phyloP scores from a whole-genome alignment of 2,797 vertebrate genomes.

The Gorsachius magnificus region DNA sequence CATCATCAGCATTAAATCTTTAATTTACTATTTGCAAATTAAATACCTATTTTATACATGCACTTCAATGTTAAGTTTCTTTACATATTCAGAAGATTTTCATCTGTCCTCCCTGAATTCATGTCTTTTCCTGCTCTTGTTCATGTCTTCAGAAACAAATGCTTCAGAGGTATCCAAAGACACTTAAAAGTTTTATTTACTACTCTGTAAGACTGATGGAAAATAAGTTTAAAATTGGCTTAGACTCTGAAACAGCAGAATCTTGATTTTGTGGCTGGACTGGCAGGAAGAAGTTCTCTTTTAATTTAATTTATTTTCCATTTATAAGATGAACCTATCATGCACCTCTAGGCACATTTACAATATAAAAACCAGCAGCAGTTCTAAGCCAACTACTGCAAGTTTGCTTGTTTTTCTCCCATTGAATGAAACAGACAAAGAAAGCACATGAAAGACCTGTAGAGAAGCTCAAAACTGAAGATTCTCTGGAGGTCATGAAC shows the following conservation, averaged over 20 bases:
- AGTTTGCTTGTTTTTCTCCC: slow-evolving; percentile 12
- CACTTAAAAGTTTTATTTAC: slow-evolving; percentile 26
- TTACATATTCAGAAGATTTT: background rate
- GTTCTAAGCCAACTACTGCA: background rate
- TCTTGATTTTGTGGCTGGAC: slow-evolving; percentile 43
- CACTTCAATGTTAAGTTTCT: background rate
- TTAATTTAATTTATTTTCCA: slow-evolving; percentile 67
- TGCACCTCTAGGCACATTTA: slow-evolving; percentile 60
- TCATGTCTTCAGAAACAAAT: background rate
- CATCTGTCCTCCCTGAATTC: background rate
- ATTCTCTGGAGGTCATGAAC: background rate
- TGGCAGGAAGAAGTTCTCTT: slow-evolving; percentile 66
- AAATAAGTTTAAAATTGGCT: slow-evolving; percentile 39
- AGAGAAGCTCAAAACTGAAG: background rate
- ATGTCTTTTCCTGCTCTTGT: background rate
- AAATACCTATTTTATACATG: background rate
- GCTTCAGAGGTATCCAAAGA: background rate
- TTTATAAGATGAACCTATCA: slow-evolving; percentile 62
- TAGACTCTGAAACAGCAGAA: slow-evolving; percentile 18
- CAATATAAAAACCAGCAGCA: background rate
- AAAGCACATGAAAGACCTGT: background rate
- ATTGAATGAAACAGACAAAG: background rate
- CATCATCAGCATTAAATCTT: background rate
- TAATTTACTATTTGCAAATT: background rate
- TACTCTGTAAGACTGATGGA: slow-evolving; percentile 13